Evolutionary conservation across 2,797 vertebrate genomes (phyloP).

Genomic region (Alfaro cultratus): DNA sequence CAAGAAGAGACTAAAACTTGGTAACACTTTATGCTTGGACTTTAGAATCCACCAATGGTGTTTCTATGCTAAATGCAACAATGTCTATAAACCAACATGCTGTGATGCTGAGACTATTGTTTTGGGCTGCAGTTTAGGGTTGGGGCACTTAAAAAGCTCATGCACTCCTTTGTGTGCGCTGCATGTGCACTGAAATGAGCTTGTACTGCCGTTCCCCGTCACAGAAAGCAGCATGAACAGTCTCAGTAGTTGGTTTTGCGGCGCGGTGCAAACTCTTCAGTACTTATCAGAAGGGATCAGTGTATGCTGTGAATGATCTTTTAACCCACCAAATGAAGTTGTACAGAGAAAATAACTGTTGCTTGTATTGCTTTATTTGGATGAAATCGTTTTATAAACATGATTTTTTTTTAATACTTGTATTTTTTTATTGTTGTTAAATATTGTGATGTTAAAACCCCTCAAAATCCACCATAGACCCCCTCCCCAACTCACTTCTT

Average conservation of each 20-base stretch:
- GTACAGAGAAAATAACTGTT: constrained; percentile 59
- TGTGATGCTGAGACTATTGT: constrained; percentile 39
- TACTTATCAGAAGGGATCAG: constrained; percentile 65
- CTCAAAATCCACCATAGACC: not conserved
- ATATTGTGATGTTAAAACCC: constrained; percentile 68
- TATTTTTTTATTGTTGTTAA: constrained; percentile 51
- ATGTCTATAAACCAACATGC: constrained; percentile 28
- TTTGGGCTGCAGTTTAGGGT: constrained; percentile 40
- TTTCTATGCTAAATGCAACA: constrained; percentile 42
- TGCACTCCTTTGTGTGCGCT: constrained; percentile 34
- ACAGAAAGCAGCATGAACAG: constrained; percentile 46
- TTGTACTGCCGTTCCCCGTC: constrained; percentile 39
- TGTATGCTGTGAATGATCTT: constrained; percentile 75
- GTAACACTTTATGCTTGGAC: constrained; percentile 38
- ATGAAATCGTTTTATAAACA: constrained; percentile 58
- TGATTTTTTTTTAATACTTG: constrained; percentile 52
- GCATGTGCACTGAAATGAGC: constrained; percentile 51
- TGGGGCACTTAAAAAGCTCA: constrained; percentile 39
- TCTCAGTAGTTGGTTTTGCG: constrained; percentile 52
- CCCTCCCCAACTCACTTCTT: constrained; percentile 46
- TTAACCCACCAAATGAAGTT: constrained; percentile 72
- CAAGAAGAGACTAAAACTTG: constrained; percentile 59
- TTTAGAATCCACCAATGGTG: constrained; percentile 27
- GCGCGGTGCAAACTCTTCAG: constrained; percentile 54
- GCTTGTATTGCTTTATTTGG: constrained; percentile 67